Evolutionary conservation across 2,797 vertebrate genomes (phyloP).

Genomic region (Acanthurus tractus): DNA sequence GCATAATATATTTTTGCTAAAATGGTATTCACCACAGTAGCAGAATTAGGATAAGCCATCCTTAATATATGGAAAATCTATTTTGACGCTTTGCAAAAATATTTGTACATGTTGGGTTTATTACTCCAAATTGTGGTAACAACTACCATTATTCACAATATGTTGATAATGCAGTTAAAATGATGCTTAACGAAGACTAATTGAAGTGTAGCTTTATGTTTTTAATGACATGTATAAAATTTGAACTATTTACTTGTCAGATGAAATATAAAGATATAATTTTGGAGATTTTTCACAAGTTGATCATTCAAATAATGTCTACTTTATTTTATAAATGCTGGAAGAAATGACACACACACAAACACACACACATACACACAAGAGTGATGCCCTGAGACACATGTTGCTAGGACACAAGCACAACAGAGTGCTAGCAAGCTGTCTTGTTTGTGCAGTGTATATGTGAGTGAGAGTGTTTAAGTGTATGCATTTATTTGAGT

Average conservation of each 20-base stretch:
- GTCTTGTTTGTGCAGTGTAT: conserved; percentile 59
- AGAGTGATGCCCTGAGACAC: conserved; percentile 55
- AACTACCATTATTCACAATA: background rate
- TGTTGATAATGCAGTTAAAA: background rate
- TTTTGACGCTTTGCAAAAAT: background rate
- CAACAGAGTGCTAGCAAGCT: conserved; percentile 41
- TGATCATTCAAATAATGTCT: conserved; percentile 4
- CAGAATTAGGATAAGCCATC: background rate
- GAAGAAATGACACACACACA: background rate
- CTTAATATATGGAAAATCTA: background rate
- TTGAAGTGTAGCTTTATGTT: background rate
- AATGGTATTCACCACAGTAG: background rate
- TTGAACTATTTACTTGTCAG: background rate
- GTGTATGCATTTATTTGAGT: conserved; percentile 24
- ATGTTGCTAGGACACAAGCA: conserved; percentile 78
- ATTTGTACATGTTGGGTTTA: background rate
- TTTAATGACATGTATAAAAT: background rate
- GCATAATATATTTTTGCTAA: too few species aligned
- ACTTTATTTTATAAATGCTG: background rate
- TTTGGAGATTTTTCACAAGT: conserved; percentile 8
- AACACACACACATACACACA: background rate
- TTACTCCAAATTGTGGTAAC: background rate
- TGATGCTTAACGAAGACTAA: background rate
- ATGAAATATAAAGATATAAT: background rate
- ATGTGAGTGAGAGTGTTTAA: conserved; percentile 41